Base-by-base conservation (phyloP, 2,113 vertebrate genomes). In the Hemiprocne comata region DNA sequence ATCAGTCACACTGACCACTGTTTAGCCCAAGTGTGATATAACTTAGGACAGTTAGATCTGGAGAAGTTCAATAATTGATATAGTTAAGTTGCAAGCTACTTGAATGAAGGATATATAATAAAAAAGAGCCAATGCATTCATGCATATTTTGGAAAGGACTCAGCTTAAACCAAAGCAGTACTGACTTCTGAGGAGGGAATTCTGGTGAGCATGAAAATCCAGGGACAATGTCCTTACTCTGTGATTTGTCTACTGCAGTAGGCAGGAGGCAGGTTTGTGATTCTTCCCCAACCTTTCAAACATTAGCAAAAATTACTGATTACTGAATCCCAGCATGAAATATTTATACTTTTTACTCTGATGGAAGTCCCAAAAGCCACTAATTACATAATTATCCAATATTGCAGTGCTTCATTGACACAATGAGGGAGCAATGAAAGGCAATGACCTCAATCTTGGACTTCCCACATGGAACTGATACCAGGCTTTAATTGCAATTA, bases 401-500 rank as follows among this genome's bases (percentile, higher is more conserved):
- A 40, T 16, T 67, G 7, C 33, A 33, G 14, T 28, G 11, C 5
- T 71, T 84, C n/a, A 9, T 6, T 36, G 55, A 15, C 5, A 3
- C 25, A 46, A 33, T 5, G 20, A 76, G 33, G 21, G 7, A 86
- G 15, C 17, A 58, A 20, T 44, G 28, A 44, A 77, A 71, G 19
- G 6, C 9, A 23, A 11, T 11, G 10, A 57, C 44, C 19, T 36
- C 46, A 95, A 83, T 55, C 33, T 87, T 80, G 78, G 58, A 79
- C 58, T 96, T 93, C 78, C 85, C 83, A 77, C 54, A 55, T 70
- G 55, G 82, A 87, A 88, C 29, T 38, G n/a, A 66, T 91, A 94
- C 75, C 58, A 94, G 65, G 7, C 46, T 95, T 94, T 91, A 95
- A 95, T 94, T 87, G 50, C 71, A 95, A 89, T 89, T 96, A 94